Percentiles rank a stretch among this genome's conserved stretches.
Conservation (phyloP, 1,140 invertebrate genomes). For the Pseudachorutes palmiensis region DNA sequence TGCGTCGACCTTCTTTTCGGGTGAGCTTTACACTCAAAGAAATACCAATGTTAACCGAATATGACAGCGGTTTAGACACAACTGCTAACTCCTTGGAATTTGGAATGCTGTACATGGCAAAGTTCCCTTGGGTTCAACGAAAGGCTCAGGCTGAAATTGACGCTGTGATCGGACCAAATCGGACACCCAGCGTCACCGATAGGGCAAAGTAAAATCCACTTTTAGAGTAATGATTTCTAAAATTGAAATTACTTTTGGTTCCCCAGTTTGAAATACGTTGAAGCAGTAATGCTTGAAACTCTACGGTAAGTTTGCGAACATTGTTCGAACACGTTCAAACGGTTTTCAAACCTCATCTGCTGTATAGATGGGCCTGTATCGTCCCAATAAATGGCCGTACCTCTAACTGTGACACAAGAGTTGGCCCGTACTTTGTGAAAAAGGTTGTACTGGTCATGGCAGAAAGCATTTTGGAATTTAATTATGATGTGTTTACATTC, state of each 20-base stretch:
- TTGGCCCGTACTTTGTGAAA: neutral
- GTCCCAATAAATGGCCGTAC: neutral
- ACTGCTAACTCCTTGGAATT: slow-evolving; percentile 67
- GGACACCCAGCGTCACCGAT: neutral
- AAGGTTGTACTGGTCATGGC: neutral
- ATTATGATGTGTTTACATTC: neutral
- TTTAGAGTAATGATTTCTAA: neutral
- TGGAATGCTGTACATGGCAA: slow-evolving; percentile 64
- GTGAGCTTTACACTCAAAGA: neutral
- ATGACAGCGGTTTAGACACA: slow-evolving; percentile 63
- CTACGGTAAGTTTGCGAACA: neutral
- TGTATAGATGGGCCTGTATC: neutral
- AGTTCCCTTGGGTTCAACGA: slow-evolving; percentile 49
- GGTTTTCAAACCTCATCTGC: neutral
- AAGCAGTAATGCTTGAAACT: neutral
- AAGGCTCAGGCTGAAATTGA: slow-evolving; percentile 6
- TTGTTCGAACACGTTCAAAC: neutral
- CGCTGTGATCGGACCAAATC: neutral
- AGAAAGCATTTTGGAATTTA: neutral
- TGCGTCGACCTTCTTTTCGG: neutral
- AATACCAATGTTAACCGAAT: neutral
- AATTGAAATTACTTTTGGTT: neutral
- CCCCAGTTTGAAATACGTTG: neutral
- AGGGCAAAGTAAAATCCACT: slow-evolving; percentile 33
- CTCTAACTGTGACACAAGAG: neutral